Conservation (phyloP, 2,888 invertebrate genomes). For the Phalangium opilio region DNA sequence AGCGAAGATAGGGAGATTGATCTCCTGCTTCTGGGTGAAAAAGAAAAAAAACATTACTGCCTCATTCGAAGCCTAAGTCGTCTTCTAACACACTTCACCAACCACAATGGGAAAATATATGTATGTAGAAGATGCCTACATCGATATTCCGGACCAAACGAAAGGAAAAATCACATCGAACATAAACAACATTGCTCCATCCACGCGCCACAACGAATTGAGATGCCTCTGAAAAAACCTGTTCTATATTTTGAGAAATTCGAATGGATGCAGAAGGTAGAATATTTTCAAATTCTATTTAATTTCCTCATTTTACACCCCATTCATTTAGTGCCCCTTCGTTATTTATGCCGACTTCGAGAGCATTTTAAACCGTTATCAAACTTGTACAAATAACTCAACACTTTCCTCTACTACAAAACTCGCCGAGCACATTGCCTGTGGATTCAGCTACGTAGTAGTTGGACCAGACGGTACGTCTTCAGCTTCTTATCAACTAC, state of each 20-base stretch:
- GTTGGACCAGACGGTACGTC: neutral
- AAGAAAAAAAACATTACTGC: slow-evolving; percentile 1
- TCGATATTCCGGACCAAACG: neutral
- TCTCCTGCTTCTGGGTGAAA: slow-evolving; percentile 1
- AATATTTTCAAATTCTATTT: no score
- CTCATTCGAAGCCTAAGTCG: neutral
- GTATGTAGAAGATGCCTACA: slow-evolving; percentile 5
- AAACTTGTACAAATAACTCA: no score
- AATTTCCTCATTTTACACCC: no score
- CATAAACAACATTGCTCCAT: neutral
- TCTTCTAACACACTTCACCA: neutral
- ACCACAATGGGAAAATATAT: neutral
- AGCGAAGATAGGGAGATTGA: slow-evolving; percentile 1
- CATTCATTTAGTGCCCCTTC: no score
- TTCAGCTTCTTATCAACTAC: no score
- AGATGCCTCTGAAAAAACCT: neutral
- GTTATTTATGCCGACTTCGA: no score
- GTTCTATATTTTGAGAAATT: no score
- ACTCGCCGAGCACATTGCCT: slow-evolving; percentile 5
- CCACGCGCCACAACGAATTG: neutral
- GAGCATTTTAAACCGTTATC: no score
- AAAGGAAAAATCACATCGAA: neutral
- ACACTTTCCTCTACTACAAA: neutral
- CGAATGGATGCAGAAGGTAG: no score
- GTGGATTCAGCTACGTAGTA: slow-evolving; percentile 2